phyloP scores from a whole-genome alignment of 2,797 vertebrate genomes.

The Xenops minutus region DNA sequence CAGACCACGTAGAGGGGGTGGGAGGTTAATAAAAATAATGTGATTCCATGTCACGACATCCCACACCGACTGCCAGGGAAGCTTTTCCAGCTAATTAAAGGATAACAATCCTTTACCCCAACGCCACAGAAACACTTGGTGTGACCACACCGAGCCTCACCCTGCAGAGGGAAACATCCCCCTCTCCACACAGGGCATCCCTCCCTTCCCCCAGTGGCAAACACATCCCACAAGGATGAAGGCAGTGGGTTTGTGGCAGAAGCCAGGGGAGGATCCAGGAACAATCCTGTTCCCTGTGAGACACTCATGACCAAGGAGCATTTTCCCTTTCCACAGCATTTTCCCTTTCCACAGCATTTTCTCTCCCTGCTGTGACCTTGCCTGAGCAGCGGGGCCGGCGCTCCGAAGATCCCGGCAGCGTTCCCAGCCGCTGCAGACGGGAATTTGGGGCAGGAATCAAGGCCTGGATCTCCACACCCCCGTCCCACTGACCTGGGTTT shows the following conservation, averaged over 20 bases:
- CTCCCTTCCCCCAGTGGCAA: not conserved
- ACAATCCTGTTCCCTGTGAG: not conserved
- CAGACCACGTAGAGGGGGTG: not conserved
- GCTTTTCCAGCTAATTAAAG: not conserved
- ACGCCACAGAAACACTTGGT: not conserved
- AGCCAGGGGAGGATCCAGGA: not conserved
- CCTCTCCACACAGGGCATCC: not conserved
- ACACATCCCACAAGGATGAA: not conserved
- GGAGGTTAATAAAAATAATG: not conserved
- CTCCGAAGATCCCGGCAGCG: not conserved
- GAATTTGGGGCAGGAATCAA: not conserved
- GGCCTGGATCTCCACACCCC: too few species aligned
- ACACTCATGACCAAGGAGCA: not conserved
- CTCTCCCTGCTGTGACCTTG: fast-evolving
- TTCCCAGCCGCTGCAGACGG: fast-evolving
- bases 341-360: not conserved
- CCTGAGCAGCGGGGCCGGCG: not conserved
- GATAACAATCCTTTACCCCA: not conserved
- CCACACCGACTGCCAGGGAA: not conserved
- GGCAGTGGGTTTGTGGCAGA: not conserved
- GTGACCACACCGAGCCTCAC: not conserved
- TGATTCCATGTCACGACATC: not conserved
- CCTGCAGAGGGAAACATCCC: not conserved
- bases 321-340: not conserved
- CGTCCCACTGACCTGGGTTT: slow-evolving; percentile 88